phyloP scores from a whole-genome alignment of 2,113 vertebrate genomes.

The Toxotes chatareus region DNA sequence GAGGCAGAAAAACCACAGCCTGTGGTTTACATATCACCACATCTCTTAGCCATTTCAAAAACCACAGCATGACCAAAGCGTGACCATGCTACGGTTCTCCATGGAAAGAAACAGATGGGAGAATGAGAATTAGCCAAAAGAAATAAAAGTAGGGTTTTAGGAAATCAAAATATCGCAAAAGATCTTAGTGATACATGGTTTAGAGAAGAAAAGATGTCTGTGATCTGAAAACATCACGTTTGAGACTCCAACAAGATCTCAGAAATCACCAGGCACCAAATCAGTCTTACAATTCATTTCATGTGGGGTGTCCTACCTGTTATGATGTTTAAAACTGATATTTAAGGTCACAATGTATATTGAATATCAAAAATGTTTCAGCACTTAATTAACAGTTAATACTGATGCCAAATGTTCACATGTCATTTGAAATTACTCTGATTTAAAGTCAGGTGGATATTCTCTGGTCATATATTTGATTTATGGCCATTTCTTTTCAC shows the following conservation, averaged over 20 bases:
- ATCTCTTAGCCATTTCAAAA: conserved; percentile 57
- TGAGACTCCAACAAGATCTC: conserved; percentile 12
- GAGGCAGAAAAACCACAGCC: conserved; percentile 35
- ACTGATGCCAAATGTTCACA: neutral
- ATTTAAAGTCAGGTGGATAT: neutral
- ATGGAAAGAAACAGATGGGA: conserved; percentile 44
- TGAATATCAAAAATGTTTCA: neutral
- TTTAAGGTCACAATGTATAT: neutral
- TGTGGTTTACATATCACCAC: conserved; percentile 63
- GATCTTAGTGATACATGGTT: conserved; percentile 9
- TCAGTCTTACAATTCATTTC: neutral
- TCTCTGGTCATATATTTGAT: conserved; percentile 1
- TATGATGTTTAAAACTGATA: neutral
- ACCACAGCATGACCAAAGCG: conserved; percentile 59
- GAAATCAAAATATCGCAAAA: conserved; percentile 33
- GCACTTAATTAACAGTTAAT: neutral
- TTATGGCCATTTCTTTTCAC: conserved; percentile 11
- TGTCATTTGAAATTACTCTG: neutral
- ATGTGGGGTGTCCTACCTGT: neutral
- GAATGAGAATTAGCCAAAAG: conserved; percentile 53
- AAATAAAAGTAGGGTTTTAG: conserved; percentile 48
- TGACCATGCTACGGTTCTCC: conserved; percentile 56
- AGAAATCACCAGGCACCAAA: conserved; percentile 10
- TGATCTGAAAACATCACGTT: conserved; percentile 25
- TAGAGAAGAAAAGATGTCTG: conserved; percentile 20